phyloP scores from a whole-genome alignment of 2,797 vertebrate genomes.

The Muraenolepis orangiensis region DNA sequence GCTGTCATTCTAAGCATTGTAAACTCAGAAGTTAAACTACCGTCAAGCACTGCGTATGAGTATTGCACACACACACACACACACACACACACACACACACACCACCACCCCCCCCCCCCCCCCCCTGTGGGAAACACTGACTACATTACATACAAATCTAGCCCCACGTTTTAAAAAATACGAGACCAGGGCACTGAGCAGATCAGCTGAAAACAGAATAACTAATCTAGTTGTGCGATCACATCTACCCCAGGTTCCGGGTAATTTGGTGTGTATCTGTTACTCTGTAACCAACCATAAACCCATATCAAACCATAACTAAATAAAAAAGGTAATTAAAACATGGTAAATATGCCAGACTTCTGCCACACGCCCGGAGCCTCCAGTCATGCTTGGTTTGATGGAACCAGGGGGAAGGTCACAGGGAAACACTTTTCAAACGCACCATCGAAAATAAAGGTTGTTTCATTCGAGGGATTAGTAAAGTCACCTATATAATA shows the following conservation, averaged over 20 bases:
- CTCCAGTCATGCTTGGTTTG: background rate
- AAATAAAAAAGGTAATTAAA: background rate
- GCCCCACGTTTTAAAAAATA: background rate
- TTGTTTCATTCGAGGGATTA: conserved; percentile 9
- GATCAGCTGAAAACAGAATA: background rate
- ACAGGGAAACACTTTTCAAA: background rate
- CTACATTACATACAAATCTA: background rate
- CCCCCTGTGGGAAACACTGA: too few relatives aligned
- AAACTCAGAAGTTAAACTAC: too few relatives aligned
- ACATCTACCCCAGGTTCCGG: background rate
- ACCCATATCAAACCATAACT: background rate
- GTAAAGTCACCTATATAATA: conserved; percentile 47
- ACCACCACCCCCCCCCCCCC: too few relatives aligned
- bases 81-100: too few relatives aligned
- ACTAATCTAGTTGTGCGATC: background rate
- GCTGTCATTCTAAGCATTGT: too few relatives aligned
- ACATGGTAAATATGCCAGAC: background rate
- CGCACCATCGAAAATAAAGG: background rate
- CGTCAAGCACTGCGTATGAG: too few relatives aligned
- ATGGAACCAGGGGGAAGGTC: background rate
- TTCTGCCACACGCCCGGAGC: background rate
- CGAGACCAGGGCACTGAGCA: background rate
- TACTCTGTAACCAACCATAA: background rate
- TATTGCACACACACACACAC: too few relatives aligned
- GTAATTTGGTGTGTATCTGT: background rate